A percentile compares a stretch with the other conserved stretches of the same genome.
Conservation (phyloP, 1,140 invertebrate genomes). For the Reticulitermes speratus region DNA sequence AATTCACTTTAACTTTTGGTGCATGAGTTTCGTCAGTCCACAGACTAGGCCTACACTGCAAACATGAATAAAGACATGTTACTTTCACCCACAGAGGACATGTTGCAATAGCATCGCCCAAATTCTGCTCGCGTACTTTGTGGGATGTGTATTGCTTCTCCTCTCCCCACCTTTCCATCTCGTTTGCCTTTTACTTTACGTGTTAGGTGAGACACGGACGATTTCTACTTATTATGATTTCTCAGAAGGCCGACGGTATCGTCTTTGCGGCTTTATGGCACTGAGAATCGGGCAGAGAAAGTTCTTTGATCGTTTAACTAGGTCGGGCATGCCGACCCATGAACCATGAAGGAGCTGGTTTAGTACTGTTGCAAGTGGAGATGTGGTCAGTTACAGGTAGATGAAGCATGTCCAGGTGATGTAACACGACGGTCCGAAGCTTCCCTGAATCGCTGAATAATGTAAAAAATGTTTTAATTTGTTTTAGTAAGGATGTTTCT, state of each 20-base stretch:
- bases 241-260: neutral
- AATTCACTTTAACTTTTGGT: too few species aligned
- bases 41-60: neutral
- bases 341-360: neutral
- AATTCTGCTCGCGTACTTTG: neutral
- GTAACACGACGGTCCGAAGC: neutral
- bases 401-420: neutral
- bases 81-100: neutral
- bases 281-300: neutral
- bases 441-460: neutral
- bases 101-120: neutral
- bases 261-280: neutral
- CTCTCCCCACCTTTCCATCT: neutral
- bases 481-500: neutral
- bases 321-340: neutral
- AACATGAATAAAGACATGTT: neutral
- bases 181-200: conserved; percentile 3
- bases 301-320: neutral
- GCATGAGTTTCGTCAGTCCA: too few species aligned
- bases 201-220: neutral
- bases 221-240: conserved; percentile 8
- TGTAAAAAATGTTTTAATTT: neutral
- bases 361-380: too few species aligned
- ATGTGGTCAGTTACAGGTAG: too few species aligned
- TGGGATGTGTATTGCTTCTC: neutral